A percentile compares a stretch with the other conserved stretches of the same genome.
Conservation (phyloP, 2,888 invertebrate species). For the Drosophila peninsularis region DNA sequence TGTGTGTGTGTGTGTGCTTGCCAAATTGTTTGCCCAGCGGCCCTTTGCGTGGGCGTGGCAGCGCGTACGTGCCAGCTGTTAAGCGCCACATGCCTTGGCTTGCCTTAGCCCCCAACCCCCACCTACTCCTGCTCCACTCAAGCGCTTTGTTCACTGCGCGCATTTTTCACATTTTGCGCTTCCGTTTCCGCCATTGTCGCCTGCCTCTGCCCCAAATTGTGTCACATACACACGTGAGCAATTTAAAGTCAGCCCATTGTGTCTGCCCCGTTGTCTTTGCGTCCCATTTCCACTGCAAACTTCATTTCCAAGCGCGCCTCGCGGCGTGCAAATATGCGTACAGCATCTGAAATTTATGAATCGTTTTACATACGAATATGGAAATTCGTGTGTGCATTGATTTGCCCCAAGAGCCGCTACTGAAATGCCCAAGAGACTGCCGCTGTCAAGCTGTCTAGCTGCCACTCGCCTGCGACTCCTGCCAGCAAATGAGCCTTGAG, state of each 20-base stretch:
- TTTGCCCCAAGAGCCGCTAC: slow-evolving; percentile 28
- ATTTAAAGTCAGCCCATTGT: slow-evolving; percentile 63
- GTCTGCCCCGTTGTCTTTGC: slow-evolving; percentile 21
- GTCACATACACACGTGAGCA: slow-evolving; percentile 77
- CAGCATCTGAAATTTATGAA: slow-evolving; percentile 62
- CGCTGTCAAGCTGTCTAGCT: slow-evolving; percentile 5
- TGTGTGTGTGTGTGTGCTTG: slow-evolving; percentile 32
- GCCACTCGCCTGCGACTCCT: neutral
- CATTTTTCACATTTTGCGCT: slow-evolving; percentile 71
- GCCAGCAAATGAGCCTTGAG: neutral
- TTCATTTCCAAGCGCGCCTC: slow-evolving; percentile 66
- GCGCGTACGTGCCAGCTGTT: slow-evolving; percentile 69
- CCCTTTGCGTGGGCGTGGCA: slow-evolving; percentile 32
- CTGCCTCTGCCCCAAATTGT: slow-evolving; percentile 58
- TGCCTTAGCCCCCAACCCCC: neutral
- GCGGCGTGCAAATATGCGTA: slow-evolving; percentile 56
- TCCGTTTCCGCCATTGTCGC: slow-evolving; percentile 71
- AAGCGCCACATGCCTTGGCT: slow-evolving; percentile 49
- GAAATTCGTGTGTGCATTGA: slow-evolving; percentile 61
- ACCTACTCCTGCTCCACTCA: neutral
- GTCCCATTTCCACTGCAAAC: slow-evolving; percentile 75
- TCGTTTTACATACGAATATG: slow-evolving; percentile 73
- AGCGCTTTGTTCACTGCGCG: slow-evolving; percentile 57
- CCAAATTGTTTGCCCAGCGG: slow-evolving; percentile 55
- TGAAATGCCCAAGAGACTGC: neutral